Base-by-base conservation (phyloP, 2,888 invertebrate species). In the Rhabditoides inermis region DNA sequence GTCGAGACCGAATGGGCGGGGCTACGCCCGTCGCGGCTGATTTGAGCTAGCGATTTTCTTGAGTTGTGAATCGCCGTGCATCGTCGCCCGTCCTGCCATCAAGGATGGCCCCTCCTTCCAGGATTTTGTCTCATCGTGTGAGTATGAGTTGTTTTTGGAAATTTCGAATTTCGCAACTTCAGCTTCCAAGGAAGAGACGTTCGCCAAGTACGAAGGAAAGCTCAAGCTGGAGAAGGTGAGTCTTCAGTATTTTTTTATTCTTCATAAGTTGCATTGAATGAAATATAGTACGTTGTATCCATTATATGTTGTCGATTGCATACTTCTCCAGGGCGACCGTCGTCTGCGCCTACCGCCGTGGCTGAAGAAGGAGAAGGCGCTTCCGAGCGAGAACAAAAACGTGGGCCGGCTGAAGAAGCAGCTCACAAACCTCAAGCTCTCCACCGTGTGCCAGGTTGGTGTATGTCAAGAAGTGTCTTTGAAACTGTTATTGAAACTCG, bases 391-490 rank as follows among this genome's bases (percentile, higher is more conserved):
- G 42, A 72, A 73, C 39, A 61, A 62, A 28, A 65, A 67, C 32
- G 68, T 66, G 6, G 45, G 56, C 6, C 53, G 61, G 18, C 27
- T 75, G 48, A 73, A 71, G 53, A 69, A 65, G 41, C 75, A 74
- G 45, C 54, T 75, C 48, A 61, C 69, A 26, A 58, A 62, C 3
- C 50, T 72, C 35, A 75, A 75, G 48, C 52, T 75, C 47, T 61
- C 75, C 12, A 75, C 75, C 5, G 75, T 75, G 27, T 75, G 75
- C 45, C 65, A 75, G 52, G 75, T 62, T 48, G 63, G 46, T 22
- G 36, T 42, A 44, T 45, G 20, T 10, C 22, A 25, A n/a, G 20
- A 23, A 26, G 15, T 12, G 42, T 26, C 20, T 6, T 6, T 12
- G 23, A 7, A 22, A 22, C 5, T 5, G 6, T 7, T n/a, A 25